A percentile compares a stretch with the other conserved stretches of the same genome.
phyloP scores from a whole-genome alignment of 2,113 vertebrate genomes.

The Erythrocebus patas region DNA sequence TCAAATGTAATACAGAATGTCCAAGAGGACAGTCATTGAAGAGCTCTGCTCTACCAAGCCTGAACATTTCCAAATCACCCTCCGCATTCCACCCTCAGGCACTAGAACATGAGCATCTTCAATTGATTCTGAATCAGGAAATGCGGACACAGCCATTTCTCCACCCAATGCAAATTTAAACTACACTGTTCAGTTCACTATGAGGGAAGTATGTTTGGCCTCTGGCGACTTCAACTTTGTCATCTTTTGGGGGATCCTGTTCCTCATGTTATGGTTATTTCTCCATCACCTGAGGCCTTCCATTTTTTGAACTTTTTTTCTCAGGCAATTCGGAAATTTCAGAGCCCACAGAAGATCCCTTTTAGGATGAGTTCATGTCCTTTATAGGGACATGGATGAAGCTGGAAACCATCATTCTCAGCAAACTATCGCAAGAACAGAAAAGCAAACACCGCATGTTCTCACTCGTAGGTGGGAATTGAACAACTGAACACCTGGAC shows the following conservation, averaged over 20 bases:
- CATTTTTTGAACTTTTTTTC: background rate
- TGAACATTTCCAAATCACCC: background rate
- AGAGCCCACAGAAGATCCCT: background rate
- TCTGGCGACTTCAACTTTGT: background rate
- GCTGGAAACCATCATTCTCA: no score
- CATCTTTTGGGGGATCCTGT: background rate
- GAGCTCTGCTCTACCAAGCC: background rate
- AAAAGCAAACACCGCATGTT: no score
- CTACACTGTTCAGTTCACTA: background rate
- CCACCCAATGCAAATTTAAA: background rate
- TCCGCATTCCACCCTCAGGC: background rate
- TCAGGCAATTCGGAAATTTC: background rate
- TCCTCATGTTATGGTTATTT: background rate
- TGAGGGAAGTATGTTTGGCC: background rate
- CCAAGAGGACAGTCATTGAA: background rate
- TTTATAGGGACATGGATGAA: no score
- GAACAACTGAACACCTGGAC: no score
- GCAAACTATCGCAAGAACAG: no score
- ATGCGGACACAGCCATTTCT: background rate
- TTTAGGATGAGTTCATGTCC: background rate
- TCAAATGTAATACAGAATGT: background rate
- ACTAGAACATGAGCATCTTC: background rate
- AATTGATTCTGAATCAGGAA: background rate
- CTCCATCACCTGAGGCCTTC: background rate
- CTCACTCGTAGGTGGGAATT: no score